phyloP scores from a whole-genome alignment of 1,140 invertebrate genomes.

The Trachymyrmex septentrionalis region DNA sequence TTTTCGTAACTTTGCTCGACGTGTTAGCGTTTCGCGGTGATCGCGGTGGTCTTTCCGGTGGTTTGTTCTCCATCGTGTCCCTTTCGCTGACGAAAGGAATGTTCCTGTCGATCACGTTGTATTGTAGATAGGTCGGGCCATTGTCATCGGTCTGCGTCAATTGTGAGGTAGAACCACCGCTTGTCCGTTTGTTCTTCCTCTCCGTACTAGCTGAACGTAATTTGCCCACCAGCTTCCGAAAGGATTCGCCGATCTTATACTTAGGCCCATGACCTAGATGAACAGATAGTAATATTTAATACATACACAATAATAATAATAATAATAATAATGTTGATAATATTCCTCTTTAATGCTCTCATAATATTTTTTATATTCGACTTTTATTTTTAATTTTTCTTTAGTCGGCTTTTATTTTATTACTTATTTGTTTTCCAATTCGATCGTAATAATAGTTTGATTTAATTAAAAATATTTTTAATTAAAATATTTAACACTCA shows the following conservation, averaged over 20 bases:
- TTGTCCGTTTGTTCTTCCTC: constrained; percentile 88
- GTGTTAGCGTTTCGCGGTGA: constrained; percentile 78
- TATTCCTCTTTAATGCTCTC: too few species aligned
- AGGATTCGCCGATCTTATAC: constrained; percentile 87
- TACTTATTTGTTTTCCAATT: background rate
- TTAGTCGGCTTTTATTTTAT: too few species aligned
- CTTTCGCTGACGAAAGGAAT: constrained; percentile 79
- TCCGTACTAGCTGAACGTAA: constrained; percentile 92
- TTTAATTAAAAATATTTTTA: background rate
- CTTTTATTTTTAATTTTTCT: too few species aligned
- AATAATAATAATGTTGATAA: background rate
- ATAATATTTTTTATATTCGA: too few species aligned
- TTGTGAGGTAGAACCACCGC: constrained; percentile 78
- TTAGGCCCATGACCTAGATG: constrained; percentile 83
- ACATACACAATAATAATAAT: too few species aligned
- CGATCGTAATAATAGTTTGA: background rate
- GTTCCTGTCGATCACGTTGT: constrained; percentile 89
- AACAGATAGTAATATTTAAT: background rate
- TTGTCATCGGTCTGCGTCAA: constrained; percentile 87
- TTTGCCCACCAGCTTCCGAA: constrained; percentile 92
- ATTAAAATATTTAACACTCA: background rate
- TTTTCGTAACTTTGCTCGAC: constrained; percentile 8
- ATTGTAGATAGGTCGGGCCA: constrained; percentile 87
- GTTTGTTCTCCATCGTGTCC: constrained; percentile 67
- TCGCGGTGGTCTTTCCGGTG: constrained; percentile 80